Percentiles rank a stretch among this genome's conserved stretches.
phyloP scores from a whole-genome alignment of 1,140 invertebrate genomes.

The Lineus longissimus region DNA sequence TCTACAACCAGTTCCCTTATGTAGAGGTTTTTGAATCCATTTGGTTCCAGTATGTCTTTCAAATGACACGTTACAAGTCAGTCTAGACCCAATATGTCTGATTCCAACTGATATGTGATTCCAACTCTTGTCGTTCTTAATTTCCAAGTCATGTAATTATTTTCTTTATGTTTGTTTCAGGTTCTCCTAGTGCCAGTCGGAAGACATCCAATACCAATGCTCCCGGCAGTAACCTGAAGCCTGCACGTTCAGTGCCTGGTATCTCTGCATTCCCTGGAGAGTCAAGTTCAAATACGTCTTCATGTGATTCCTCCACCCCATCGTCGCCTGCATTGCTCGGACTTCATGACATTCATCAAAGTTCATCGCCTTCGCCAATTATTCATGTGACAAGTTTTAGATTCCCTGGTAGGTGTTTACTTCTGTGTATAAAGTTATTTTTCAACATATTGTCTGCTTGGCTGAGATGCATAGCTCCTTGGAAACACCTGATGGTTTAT shows the following conservation, averaged over 20 bases:
- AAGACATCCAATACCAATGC: slow-evolving; percentile 18
- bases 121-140: too few relatives aligned
- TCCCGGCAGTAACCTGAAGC: slow-evolving; percentile 18
- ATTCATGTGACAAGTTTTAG: slow-evolving; percentile 68
- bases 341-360: slow-evolving; percentile 28
- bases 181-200: slow-evolving; percentile 32
- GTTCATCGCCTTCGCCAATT: slow-evolving; percentile 36
- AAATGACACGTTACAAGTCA: too few relatives aligned
- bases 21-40: too few relatives aligned
- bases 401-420: slow-evolving; percentile 68
- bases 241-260: slow-evolving; percentile 26
- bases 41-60: too few relatives aligned
- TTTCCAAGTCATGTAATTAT: too few relatives aligned
- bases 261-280: slow-evolving; percentile 56
- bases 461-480: too few relatives aligned
- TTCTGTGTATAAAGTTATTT: too few relatives aligned
- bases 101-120: too few relatives aligned
- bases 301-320: slow-evolving; percentile 92
- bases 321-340: slow-evolving; percentile 80
- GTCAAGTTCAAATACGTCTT: slow-evolving; percentile 90
- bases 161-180: slow-evolving; percentile 21
- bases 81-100: too few relatives aligned
- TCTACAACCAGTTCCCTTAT: too few relatives aligned
- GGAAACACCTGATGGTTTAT: too few relatives aligned
- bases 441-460: too few relatives aligned